These are phyloP conservation scores for Phyllostomus discolor DNA, from an alignment of 2,113 vertebrate genomes.

Conservation along the genomic window DNA sequence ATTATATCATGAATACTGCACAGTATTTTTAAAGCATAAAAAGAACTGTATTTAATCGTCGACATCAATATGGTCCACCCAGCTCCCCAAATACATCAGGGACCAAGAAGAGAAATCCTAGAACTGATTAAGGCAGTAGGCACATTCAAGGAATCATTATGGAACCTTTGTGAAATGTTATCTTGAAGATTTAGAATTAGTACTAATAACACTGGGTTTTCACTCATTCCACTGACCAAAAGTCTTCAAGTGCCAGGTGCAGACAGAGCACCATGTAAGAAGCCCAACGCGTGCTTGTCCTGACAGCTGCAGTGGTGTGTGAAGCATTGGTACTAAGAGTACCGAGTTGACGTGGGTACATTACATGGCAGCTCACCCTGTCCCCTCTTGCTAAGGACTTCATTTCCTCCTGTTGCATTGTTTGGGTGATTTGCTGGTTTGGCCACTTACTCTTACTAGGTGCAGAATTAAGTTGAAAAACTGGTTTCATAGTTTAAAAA, in stretches of 20 bases:
- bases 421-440: background rate
- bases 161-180: background rate
- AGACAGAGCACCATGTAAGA: background rate
- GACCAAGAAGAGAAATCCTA: background rate
- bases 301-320: background rate
- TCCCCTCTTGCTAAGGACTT: background rate
- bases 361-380: rapidly evolving
- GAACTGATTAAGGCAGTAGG: no score
- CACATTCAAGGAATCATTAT: background rate
- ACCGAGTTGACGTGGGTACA: rapidly evolving
- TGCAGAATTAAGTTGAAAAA: background rate
- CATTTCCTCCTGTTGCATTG: background rate
- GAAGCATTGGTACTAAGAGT: background rate
- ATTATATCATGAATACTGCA: background rate
- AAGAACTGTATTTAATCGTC: background rate
- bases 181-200: background rate
- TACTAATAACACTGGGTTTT: background rate
- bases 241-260: background rate
- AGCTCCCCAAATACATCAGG: background rate
- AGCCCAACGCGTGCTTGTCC: background rate
- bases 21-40: background rate
- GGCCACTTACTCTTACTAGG: background rate
- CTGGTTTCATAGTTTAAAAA: background rate
- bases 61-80: rapidly evolving
- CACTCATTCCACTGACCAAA: background rate